Conservation (phyloP, 1,140 invertebrate genomes). For the Listronotus bonariensis region DNA sequence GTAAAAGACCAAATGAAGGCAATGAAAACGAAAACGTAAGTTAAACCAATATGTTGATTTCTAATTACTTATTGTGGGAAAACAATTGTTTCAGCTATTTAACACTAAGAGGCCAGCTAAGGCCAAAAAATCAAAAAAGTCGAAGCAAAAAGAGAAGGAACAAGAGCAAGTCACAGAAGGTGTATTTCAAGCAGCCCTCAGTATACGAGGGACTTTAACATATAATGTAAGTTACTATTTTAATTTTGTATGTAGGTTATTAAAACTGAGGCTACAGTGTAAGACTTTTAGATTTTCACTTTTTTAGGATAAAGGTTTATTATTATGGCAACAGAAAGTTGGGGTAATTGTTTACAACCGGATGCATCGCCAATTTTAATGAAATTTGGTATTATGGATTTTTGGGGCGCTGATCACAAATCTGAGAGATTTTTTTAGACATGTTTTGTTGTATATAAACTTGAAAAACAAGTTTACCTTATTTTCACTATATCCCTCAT, state of each 20-base stretch:
- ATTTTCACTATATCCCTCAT: too few species aligned
- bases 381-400: conserved; percentile 3
- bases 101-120: conserved; percentile 54
- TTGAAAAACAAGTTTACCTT: too few species aligned
- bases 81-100: conserved; percentile 50
- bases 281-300: too few species aligned
- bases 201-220: conserved; percentile 53
- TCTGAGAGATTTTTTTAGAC: too few species aligned
- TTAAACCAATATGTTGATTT: background rate
- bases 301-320: too few species aligned
- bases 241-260: conserved; percentile 8
- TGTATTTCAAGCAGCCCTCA: conserved; percentile 56
- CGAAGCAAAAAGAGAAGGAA: conserved; percentile 55
- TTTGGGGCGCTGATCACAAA: too few species aligned
- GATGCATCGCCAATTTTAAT: background rate
- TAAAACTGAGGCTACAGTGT: background rate
- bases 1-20: conserved; percentile 54
- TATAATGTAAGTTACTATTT: conserved; percentile 55
- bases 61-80: background rate
- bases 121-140: conserved; percentile 54
- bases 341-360: too few species aligned
- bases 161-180: conserved; percentile 37
- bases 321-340: too few species aligned
- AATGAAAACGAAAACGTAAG: conserved; percentile 57
- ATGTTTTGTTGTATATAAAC: too few species aligned